Evolutionary conservation across 1,140 invertebrate genomes (phyloP).

Genomic region (Heliconius hermathena): DNA sequence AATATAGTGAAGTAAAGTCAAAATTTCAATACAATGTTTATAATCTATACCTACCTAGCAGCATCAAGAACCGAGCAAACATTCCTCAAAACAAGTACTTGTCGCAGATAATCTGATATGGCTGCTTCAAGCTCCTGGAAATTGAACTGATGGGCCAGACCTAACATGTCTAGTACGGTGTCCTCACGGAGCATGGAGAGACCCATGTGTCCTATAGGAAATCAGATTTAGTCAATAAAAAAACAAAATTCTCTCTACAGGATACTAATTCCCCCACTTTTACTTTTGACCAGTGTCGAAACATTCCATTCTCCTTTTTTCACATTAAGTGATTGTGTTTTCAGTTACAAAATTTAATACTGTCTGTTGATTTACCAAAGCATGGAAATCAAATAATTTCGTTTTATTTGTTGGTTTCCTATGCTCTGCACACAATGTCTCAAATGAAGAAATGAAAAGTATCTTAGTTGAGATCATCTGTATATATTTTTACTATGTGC

Average conservation of each 20-base stretch:
- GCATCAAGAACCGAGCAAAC: conserved; percentile 97
- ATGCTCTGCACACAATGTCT: too few species aligned
- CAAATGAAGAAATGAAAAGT: too few species aligned
- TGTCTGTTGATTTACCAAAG: too few species aligned
- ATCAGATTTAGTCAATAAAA: background rate
- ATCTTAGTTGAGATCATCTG: too few species aligned
- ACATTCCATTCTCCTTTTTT: too few species aligned
- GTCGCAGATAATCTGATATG: conserved; percentile 96
- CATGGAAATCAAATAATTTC: too few species aligned
- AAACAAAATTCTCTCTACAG: background rate
- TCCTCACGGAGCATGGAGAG: conserved; percentile 93
- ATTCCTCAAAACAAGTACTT: conserved; percentile 93
- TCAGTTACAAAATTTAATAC: too few species aligned
- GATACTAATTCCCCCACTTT: background rate
- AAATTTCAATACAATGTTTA: background rate
- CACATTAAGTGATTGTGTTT: too few species aligned
- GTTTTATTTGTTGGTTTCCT: too few species aligned
- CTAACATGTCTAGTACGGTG: conserved; percentile 92
- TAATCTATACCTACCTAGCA: conserved; percentile 83
- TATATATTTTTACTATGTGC: too few species aligned
- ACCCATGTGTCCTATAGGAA: conserved; percentile 84
- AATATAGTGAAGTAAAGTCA: background rate
- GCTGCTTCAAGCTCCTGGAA: conserved; percentile 95
- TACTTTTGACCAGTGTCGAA: too few species aligned
- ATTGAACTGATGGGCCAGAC: conserved; percentile 96